These are phyloP conservation scores for Dendrolimus houi DNA, from an alignment of 2,888 invertebrate genomes.

Conservation along the genomic window DNA sequence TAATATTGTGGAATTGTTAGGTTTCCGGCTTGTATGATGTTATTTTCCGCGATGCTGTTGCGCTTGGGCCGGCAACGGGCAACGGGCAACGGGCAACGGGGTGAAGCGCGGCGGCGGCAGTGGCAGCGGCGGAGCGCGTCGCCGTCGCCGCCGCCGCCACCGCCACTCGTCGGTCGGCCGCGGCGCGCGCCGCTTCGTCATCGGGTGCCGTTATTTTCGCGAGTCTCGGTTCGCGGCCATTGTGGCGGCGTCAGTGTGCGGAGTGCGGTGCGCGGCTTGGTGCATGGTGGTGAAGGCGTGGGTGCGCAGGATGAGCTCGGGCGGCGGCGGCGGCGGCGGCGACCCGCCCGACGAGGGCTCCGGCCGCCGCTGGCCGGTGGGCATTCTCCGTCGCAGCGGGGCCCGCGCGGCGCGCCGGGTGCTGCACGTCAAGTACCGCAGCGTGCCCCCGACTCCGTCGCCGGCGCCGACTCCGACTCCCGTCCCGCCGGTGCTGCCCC, in stretches of 20 bases:
- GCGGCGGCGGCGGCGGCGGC: conserved; percentile 16
- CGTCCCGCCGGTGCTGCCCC: conserved; percentile 61
- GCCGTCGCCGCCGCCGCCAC: conserved; percentile 17
- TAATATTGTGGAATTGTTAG: neutral
- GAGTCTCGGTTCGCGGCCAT: conserved; percentile 8
- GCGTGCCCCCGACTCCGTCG: conserved; percentile 38
- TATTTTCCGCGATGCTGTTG: conserved; percentile 6
- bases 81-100: conserved; percentile 12
- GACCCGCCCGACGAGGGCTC: conserved; percentile 22
- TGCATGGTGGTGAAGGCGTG: conserved; percentile 32
- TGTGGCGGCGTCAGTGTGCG: conserved; percentile 9
- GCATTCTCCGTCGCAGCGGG: conserved; percentile 53
- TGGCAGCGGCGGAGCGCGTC: conserved; percentile 17
- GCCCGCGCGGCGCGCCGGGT: conserved; percentile 50
- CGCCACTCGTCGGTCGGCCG: conserved; percentile 30
- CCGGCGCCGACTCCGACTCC: conserved; percentile 22
- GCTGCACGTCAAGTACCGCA: conserved; percentile 59
- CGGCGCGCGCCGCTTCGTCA: conserved; percentile 38
- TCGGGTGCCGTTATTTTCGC: conserved; percentile 31
- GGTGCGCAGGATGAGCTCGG: conserved; percentile 37
- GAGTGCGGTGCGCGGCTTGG: conserved; percentile 15
- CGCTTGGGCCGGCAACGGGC: conserved; percentile 13
- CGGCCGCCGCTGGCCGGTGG: conserved; percentile 49
- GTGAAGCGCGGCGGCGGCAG: conserved; percentile 19
- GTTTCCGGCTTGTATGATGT: neutral